phyloP scores from a whole-genome alignment of 2,888 invertebrate genomes.

The Microchrysa polita region DNA sequence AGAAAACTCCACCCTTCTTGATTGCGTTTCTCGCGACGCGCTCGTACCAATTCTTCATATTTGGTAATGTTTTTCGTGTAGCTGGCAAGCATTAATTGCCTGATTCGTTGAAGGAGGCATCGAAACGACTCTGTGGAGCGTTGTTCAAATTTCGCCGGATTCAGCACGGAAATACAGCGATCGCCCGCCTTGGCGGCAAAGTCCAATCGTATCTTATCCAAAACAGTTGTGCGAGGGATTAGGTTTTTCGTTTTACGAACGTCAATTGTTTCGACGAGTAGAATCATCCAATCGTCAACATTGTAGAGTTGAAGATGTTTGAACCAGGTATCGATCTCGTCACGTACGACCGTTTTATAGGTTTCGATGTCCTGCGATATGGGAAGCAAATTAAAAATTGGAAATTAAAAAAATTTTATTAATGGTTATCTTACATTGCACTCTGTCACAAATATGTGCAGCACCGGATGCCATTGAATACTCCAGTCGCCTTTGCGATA shows the following conservation, averaged over 20 bases:
- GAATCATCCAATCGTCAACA: constrained; percentile 91
- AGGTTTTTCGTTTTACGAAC: constrained; percentile 91
- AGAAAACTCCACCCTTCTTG: constrained; percentile 94
- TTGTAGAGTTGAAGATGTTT: constrained; percentile 78
- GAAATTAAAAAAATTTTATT: constrained; percentile 52
- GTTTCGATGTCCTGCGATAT: constrained; percentile 84
- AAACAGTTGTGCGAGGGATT: constrained; percentile 88
- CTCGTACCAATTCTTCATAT: constrained; percentile 90
- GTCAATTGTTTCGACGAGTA: constrained; percentile 92
- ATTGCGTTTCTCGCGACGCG: constrained; percentile 88
- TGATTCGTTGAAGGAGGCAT: constrained; percentile 81
- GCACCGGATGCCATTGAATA: constrained; percentile 86
- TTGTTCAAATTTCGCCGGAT: constrained; percentile 89
- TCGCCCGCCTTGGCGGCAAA: constrained; percentile 90
- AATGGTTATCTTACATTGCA: constrained; percentile 75
- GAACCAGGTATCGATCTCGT: constrained; percentile 90
- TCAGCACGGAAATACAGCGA: constrained; percentile 89
- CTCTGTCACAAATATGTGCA: constrained; percentile 95
- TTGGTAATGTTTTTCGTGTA: constrained; percentile 86
- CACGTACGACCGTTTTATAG: constrained; percentile 87
- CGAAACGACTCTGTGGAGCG: constrained; percentile 92
- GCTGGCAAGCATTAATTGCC: constrained; percentile 83
- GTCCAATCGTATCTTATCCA: constrained; percentile 94
- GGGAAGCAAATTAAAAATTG: constrained; percentile 35
- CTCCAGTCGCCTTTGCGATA: constrained; percentile 79